Evolutionary conservation across 2,113 vertebrate genomes (phyloP), one percentile per base, ranked within the genome.

Genomic region (Corythornis vintsioides): DNA sequence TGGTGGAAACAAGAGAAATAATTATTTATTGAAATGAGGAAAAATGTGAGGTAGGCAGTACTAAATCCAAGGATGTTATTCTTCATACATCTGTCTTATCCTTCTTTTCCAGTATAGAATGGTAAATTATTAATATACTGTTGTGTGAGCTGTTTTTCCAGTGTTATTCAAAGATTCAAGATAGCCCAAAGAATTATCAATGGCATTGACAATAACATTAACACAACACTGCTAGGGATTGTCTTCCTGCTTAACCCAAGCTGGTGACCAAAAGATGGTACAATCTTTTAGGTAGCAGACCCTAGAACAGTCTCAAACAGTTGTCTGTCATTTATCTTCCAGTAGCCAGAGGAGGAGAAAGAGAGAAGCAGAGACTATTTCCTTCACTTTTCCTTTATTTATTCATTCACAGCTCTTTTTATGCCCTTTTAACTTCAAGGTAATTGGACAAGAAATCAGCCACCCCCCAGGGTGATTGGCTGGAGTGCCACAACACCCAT

Each of bases 1-100:
- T 70, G 56, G 38, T 84, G 53, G 55, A 92, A 91, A 88, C 79
- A 91, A 95, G 53, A 71, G 48, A 89, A 66, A 55, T 38, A 31
- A 33, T 10, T 50, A 55, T 96, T 33, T 82, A n/a, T 22, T 94
- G 48, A 77, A 93, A 89, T 86, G 60, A 89, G 40, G 42, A 78
- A 92, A 89, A 91, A 63, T 50, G 33, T 38, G 29, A 42, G 13
- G 13, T 28, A 7, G 13, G 35, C 33, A 45, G 33, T 17, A 71
- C 25, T 67, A 81, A 81, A 72, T 38, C 10, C n/a, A 65, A 65
- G 7, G 12, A 33, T 40, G 25, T 22, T 20, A 4, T 35, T 14
- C 25, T 81, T 81, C 28, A 53, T 38, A 56, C 7, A 6, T 61
- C 7, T 61, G 15, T 50, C 33, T 55, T 72, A 15, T 76, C 19